These are phyloP conservation scores for Anguilla anguilla DNA, from an alignment of 2,797 vertebrate species.

Conservation along the genomic window DNA sequence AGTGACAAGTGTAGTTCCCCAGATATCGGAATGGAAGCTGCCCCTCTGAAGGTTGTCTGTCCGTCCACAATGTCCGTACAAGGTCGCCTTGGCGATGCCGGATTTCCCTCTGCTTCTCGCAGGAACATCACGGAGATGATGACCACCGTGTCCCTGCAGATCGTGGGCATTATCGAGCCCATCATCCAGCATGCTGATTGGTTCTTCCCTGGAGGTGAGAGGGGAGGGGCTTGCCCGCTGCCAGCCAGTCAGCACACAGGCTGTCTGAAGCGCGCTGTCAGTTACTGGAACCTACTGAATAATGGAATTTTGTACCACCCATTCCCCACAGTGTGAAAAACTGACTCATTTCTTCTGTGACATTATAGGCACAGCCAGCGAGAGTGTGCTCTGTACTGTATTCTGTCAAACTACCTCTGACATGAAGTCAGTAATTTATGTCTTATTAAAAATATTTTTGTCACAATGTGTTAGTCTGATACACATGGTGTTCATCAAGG, in stretches of 20 bases:
- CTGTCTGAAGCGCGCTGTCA: not conserved
- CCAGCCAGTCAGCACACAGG: not conserved
- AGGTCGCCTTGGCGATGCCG: slow-evolving; percentile 60
- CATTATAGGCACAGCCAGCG: not conserved
- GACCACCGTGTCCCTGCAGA: slow-evolving; percentile 96
- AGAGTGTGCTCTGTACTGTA: not conserved
- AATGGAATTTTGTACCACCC: not conserved
- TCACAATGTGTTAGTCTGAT: too few species aligned
- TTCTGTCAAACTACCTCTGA: not conserved
- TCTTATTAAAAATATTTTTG: too few species aligned
- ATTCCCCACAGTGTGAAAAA: not conserved
- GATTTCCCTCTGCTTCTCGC: slow-evolving; percentile 37
- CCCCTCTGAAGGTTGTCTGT: too few species aligned
- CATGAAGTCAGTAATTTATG: not conserved
- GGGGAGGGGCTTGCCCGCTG: not conserved
- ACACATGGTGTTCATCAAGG: too few species aligned
- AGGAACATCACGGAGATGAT: slow-evolving; percentile 97
- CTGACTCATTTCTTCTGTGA: too few species aligned
- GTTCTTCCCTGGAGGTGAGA: slow-evolving; percentile 93
- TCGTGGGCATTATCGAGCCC: slow-evolving; percentile 92
- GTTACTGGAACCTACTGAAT: not conserved
- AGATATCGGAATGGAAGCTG: too few species aligned
- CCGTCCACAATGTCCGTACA: not conserved
- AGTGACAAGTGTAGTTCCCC: too few species aligned
- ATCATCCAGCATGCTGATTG: slow-evolving; percentile 95